A percentile compares a stretch with the other conserved stretches of the same genome.
Conservation (phyloP, 1,140 invertebrate genomes). For the Stegodyphus mimosarum region DNA sequence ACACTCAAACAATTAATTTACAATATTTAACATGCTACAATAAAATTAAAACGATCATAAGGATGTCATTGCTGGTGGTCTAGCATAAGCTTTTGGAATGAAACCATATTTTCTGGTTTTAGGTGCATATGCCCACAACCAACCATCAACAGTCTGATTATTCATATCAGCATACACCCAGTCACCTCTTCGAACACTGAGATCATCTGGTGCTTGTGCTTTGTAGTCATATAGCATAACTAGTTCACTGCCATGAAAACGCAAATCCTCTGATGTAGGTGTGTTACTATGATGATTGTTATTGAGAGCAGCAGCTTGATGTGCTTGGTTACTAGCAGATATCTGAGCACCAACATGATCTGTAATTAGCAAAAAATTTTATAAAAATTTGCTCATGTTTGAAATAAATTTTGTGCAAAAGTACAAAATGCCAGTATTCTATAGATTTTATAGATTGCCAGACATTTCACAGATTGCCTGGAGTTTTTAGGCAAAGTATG, state of each 20-base stretch:
- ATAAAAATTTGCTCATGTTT: neutral
- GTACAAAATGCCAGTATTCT: too few species aligned
- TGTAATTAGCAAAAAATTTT: constrained; percentile 60
- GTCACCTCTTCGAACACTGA: constrained; percentile 88
- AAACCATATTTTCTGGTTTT: constrained; percentile 93
- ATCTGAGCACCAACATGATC: constrained; percentile 68
- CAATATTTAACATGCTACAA: too few species aligned
- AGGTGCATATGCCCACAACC: constrained; percentile 94
- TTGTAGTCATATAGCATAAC: constrained; percentile 96
- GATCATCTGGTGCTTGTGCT: constrained; percentile 90
- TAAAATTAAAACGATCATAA: constrained; percentile 74
- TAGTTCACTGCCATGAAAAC: constrained; percentile 87
- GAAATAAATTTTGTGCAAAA: too few species aligned
- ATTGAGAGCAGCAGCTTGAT: constrained; percentile 20
- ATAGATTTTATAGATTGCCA: too few species aligned
- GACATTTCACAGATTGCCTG: too few species aligned
- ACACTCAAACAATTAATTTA: too few species aligned
- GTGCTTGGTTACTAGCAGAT: constrained; percentile 19
- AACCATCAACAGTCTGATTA: constrained; percentile 93
- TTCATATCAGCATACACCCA: constrained; percentile 94
- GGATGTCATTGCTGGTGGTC: constrained; percentile 91
- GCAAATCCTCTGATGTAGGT: constrained; percentile 65
- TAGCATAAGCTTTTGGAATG: constrained; percentile 92
- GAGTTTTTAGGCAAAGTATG: too few species aligned
- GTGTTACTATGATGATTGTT: constrained; percentile 36